phyloP scores from a whole-genome alignment of 30 jellyfish, hydroid and myxozoan species.

The Rhopilema esculentum region DNA sequence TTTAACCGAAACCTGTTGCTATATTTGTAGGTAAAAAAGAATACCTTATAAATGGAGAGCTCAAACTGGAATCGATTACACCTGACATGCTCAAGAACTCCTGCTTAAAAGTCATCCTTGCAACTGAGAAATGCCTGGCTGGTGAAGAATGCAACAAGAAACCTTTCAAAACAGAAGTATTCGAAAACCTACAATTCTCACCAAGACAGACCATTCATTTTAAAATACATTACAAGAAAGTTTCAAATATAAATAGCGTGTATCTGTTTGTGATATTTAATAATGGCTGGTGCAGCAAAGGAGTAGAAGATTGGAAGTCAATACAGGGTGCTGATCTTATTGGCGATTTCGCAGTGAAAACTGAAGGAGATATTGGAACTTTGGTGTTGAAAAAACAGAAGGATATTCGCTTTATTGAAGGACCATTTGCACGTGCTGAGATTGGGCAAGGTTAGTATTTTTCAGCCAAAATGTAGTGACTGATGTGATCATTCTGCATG shows the following conservation, averaged over 20 bases:
- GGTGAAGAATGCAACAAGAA: constrained; percentile 8
- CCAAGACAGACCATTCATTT: constrained; percentile 2
- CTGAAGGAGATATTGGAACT: background rate
- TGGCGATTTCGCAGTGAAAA: background rate
- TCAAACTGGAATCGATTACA: background rate
- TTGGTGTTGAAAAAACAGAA: constrained; percentile 16
- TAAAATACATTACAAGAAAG: background rate
- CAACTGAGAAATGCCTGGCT: background rate
- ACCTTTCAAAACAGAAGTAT: background rate
- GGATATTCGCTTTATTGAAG: constrained; percentile 8
- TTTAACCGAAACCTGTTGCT: no score
- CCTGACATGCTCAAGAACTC: background rate
- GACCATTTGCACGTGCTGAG: constrained; percentile 17
- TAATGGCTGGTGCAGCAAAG: constrained; percentile 52
- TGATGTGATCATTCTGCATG: no score
- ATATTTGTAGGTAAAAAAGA: background rate
- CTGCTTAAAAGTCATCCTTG: constrained; percentile 22
- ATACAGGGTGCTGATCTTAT: constrained; percentile 18
- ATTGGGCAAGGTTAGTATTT: constrained; percentile 2
- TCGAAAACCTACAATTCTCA: background rate
- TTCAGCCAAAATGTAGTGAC: no score
- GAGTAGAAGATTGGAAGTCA: background rate
- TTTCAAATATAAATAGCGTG: background rate
- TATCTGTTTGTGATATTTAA: constrained; percentile 12
- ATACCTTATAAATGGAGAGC: background rate